phyloP scores from a whole-genome alignment of 2,113 vertebrate genomes.

The Chiloscyllium plagiosum region DNA sequence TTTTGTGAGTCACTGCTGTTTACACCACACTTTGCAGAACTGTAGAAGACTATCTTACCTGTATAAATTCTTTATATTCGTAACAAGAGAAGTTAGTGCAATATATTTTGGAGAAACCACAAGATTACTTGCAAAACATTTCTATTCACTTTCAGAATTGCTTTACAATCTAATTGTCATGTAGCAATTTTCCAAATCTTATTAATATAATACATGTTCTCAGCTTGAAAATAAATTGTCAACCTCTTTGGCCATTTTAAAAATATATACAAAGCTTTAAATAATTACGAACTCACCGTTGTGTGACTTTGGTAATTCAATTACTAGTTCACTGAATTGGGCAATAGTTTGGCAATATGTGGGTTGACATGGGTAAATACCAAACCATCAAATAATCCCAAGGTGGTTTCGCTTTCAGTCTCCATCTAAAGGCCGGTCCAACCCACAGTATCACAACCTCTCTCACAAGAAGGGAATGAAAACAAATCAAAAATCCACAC shows the following conservation, averaged over 20 bases:
- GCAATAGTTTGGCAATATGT: not conserved
- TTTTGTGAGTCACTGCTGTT: not conserved
- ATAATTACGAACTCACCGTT: not conserved
- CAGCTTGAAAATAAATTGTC: not conserved
- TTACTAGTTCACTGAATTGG: not conserved
- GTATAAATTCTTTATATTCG: not conserved
- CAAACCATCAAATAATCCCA: not conserved
- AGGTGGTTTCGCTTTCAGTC: not conserved
- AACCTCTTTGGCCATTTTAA: not conserved
- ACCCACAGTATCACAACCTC: too few relatives aligned
- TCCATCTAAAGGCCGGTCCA: too few relatives aligned
- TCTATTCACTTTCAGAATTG: not conserved
- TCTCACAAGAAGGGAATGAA: too few relatives aligned
- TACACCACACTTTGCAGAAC: not conserved
- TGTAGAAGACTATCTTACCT: not conserved
- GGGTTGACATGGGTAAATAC: not conserved
- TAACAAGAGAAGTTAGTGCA: not conserved
- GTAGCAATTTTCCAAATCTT: not conserved
- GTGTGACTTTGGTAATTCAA: not conserved
- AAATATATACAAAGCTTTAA: not conserved
- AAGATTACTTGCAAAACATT: not conserved
- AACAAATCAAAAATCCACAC: too few relatives aligned
- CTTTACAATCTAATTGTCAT: not conserved
- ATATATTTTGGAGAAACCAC: not conserved
- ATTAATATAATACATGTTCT: not conserved